A percentile compares a stretch with the other conserved stretches of the same genome.
Evolutionary conservation across 2,888 invertebrate genomes (phyloP).

Genomic region (Eulithis prunata): DNA sequence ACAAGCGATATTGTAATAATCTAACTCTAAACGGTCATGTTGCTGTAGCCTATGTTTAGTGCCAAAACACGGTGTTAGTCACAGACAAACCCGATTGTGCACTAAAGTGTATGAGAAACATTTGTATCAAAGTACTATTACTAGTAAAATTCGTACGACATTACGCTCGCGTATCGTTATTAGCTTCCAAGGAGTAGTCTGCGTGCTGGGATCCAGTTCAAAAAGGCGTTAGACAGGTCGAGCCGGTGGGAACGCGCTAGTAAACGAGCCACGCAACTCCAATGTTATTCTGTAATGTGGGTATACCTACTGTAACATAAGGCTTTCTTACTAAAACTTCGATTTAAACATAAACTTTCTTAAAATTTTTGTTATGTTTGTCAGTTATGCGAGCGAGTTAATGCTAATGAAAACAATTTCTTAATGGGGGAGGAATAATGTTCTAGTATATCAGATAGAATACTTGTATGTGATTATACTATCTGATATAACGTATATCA

Average conservation of each 20-base stretch:
- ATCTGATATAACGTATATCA: no score
- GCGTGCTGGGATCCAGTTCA: slow-evolving; percentile 28
- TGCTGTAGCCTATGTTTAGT: neutral
- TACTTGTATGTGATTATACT: no score
- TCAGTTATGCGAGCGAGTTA: no score
- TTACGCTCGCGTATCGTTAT: no score
- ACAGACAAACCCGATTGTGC: neutral
- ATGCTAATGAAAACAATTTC: no score
- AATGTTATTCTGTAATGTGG: slow-evolving; percentile 8
- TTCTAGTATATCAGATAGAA: no score
- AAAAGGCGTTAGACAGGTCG: slow-evolving; percentile 23
- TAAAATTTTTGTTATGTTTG: no score
- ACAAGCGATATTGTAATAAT: no score
- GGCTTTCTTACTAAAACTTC: no score
- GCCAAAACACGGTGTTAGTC: neutral
- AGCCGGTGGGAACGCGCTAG: slow-evolving; percentile 4
- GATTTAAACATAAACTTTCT: no score
- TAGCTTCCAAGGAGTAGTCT: neutral
- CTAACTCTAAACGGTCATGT: neutral
- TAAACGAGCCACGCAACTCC: slow-evolving; percentile 13
- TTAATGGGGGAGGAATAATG: no score
- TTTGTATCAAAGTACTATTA: neutral
- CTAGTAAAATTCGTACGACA: neutral
- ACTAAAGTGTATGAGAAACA: neutral
- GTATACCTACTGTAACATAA: no score